Conservation (phyloP, 2,797 vertebrate species). For the Sciurus vulgaris region DNA sequence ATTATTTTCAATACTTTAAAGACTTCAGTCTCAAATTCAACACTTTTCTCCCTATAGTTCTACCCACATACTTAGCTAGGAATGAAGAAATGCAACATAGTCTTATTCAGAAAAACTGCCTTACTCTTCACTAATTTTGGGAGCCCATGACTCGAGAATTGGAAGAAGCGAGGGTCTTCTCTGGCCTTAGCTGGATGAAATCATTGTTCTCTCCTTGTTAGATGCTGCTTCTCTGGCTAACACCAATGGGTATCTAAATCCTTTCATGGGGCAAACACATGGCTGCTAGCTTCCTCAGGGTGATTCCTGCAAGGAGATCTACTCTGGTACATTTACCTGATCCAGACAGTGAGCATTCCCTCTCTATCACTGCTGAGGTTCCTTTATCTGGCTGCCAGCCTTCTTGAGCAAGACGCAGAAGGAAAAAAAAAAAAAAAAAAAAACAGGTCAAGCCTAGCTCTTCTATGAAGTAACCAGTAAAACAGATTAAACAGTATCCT, state of each 20-base stretch:
- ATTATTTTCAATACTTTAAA: conserved; percentile 37
- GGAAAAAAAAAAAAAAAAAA: background rate
- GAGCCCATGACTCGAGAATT: background rate
- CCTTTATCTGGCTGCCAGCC: background rate
- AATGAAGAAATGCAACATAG: background rate
- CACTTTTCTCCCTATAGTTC: conserved; percentile 2
- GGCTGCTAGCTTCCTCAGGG: background rate
- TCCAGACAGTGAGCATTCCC: background rate
- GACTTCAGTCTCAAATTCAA: background rate
- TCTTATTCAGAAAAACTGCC: background rate
- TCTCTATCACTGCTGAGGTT: background rate
- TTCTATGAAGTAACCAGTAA: background rate
- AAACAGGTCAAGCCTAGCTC: background rate
- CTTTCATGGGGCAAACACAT: background rate
- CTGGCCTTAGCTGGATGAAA: background rate
- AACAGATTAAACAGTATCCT: background rate
- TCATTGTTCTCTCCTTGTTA: background rate
- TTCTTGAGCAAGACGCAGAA: background rate
- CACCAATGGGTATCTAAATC: background rate
- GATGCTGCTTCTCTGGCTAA: conserved; percentile 1
- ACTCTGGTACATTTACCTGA: background rate
- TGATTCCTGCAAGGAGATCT: background rate
- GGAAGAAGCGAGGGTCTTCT: background rate
- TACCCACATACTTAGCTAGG: background rate
- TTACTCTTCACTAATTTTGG: background rate